Conservation (phyloP, 2,797 vertebrate species). For the Sebastiscus albofasciatus region DNA sequence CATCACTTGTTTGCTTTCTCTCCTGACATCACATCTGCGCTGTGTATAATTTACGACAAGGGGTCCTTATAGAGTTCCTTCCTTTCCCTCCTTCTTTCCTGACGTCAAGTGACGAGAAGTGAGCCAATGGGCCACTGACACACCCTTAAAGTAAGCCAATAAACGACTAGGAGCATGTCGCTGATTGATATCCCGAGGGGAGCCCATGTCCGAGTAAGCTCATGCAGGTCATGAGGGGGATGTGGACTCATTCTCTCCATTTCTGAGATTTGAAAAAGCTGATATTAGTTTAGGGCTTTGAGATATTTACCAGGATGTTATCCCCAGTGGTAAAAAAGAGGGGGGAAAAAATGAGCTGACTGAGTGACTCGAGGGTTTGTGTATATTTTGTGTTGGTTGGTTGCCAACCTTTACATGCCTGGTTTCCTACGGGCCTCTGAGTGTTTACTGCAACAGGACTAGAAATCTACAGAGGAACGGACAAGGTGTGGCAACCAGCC, state of each 20-base stretch:
- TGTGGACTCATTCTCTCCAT: neutral
- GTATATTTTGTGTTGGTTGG: conserved; percentile 55
- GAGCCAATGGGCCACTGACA: conserved; percentile 35
- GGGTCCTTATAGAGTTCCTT: conserved; percentile 56
- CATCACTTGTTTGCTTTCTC: conserved; percentile 41
- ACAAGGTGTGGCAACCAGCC: conserved; percentile 64
- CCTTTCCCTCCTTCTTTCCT: conserved; percentile 46
- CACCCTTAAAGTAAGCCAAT: conserved; percentile 59
- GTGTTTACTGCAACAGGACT: conserved; percentile 61
- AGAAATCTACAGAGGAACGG: conserved; percentile 59
- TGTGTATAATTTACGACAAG: conserved; percentile 43
- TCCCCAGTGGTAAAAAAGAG: conserved; percentile 14
- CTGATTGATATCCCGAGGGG: conserved; percentile 36
- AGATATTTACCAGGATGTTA: conserved; percentile 41
- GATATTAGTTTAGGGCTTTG: conserved; percentile 19
- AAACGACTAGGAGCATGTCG: neutral
- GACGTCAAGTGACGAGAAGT: conserved; percentile 51
- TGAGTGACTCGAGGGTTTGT: conserved; percentile 54
- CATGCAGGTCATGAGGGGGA: conserved; percentile 12
- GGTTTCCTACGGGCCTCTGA: conserved; percentile 53
- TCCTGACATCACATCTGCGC: conserved; percentile 22
- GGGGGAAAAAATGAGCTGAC: conserved; percentile 1
- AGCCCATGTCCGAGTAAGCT: conserved; percentile 19
- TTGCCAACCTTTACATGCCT: conserved; percentile 62
- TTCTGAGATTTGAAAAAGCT: conserved; percentile 25